These are phyloP conservation scores for Rhyacophila brunnea DNA, from an alignment of 1,140 invertebrate species.

Conservation along the genomic window DNA sequence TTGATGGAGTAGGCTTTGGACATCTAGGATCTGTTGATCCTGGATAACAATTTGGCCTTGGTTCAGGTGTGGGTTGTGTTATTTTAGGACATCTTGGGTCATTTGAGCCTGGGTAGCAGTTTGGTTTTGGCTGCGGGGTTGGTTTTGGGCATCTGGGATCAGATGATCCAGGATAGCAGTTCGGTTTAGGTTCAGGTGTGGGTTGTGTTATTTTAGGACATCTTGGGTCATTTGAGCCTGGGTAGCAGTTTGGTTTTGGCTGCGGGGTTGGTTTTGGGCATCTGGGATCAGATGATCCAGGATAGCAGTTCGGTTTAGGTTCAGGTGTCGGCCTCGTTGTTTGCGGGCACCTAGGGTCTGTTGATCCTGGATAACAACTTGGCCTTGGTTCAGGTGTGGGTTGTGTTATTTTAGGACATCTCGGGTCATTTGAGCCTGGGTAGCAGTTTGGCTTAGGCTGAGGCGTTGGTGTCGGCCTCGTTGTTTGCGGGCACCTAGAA, in stretches of 20 bases:
- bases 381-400: conserved; percentile 37
- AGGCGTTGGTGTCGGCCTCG: too few species aligned
- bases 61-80: conserved; percentile 24
- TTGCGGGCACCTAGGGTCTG: conserved; percentile 48
- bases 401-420: conserved; percentile 38
- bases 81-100: conserved; percentile 39
- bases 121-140: conserved; percentile 13
- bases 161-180: conserved; percentile 41
- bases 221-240: conserved; percentile 34
- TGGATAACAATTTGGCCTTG: conserved; percentile 37
- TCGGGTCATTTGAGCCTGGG: conserved; percentile 43
- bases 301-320: conserved; percentile 39
- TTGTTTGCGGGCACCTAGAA: conserved; percentile 31
- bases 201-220: conserved; percentile 31
- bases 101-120: conserved; percentile 42
- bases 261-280: conserved; percentile 35
- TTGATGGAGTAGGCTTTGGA: conserved; percentile 31
- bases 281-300: conserved; percentile 42
- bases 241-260: conserved; percentile 37
- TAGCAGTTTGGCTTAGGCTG: conserved; percentile 36
- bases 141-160: conserved; percentile 41
- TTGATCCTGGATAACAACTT: conserved; percentile 47
- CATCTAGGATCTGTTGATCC: conserved; percentile 39
- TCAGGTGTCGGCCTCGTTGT: conserved; percentile 37
- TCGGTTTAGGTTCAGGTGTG: conserved; percentile 19